Conservation (phyloP, 2,888 invertebrate species). For the Craniophora ligustri region DNA sequence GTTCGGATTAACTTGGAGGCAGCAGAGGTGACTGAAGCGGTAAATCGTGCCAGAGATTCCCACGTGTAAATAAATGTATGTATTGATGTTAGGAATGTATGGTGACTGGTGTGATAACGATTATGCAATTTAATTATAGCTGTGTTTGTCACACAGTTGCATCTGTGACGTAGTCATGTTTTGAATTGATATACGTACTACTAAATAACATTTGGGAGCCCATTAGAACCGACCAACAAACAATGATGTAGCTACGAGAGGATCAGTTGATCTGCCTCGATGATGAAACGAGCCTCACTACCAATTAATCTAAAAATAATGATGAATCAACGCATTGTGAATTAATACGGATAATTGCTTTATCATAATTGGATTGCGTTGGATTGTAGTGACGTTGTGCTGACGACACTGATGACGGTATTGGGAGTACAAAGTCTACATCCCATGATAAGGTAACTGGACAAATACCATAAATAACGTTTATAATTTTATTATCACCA, state of each 20-base stretch:
- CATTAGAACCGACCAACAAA: too few relatives aligned
- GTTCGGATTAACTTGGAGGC: neutral
- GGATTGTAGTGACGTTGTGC: conserved; percentile 3
- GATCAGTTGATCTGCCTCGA: too few relatives aligned
- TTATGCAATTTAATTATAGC: conserved; percentile 36
- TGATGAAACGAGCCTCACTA: too few relatives aligned
- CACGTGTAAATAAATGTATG: conserved; percentile 28
- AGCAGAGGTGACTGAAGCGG: conserved; percentile 25
- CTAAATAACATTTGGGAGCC: neutral
- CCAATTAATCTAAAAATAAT: too few relatives aligned
- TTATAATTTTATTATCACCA: too few relatives aligned
- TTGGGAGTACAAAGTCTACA: too few relatives aligned
- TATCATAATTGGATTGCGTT: conserved; percentile 16
- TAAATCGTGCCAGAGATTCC: conserved; percentile 50
- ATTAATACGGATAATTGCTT: conserved; percentile 7
- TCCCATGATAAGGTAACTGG: too few relatives aligned
- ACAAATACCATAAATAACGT: too few relatives aligned
- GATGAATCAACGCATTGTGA: conserved; percentile 1
- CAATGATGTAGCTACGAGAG: too few relatives aligned
- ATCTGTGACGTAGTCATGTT: conserved; percentile 7
- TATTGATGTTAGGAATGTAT: conserved; percentile 19
- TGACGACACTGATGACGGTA: conserved; percentile 13
- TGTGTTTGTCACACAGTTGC: conserved; percentile 2
- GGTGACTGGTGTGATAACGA: conserved; percentile 22
- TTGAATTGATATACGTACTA: neutral